Percentiles rank a stretch among this genome's conserved stretches.
Evolutionary conservation across 2,113 vertebrate species (phyloP).

Genomic region (Trichechus manatus): DNA sequence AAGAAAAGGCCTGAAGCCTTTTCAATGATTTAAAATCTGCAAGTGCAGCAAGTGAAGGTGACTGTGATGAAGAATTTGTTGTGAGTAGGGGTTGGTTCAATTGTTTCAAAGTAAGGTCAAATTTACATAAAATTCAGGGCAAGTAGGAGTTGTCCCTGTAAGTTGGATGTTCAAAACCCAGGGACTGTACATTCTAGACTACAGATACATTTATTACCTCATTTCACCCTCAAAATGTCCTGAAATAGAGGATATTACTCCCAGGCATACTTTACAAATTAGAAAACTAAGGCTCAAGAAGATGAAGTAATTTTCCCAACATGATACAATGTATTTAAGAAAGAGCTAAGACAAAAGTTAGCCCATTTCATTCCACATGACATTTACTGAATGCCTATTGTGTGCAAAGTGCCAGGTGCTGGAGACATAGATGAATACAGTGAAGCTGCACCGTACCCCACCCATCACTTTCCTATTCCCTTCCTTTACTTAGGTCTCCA

Average conservation of each 20-base stretch:
- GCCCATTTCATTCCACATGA: not conserved
- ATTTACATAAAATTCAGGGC: no score
- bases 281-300: not conserved
- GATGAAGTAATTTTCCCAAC: constrained; percentile 9
- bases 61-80: no score
- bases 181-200: not conserved
- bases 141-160: no score
- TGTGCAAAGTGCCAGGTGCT: not conserved
- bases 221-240: not conserved
- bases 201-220: constrained; percentile 30
- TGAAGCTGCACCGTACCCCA: not conserved
- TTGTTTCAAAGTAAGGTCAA: no score
- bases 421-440: not conserved
- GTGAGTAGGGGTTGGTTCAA: no score
- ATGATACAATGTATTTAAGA: not conserved
- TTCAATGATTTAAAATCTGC: no score
- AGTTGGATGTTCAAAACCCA: no score
- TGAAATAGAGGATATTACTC: not conserved
- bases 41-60: no score
- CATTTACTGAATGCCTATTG: not conserved
- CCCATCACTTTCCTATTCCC: accelerated
- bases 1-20: no score
- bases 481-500: not conserved
- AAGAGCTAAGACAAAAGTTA: not conserved
- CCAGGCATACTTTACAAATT: not conserved